Base-by-base conservation (phyloP, 1,140 invertebrate genomes). In the Hestina assimilis region DNA sequence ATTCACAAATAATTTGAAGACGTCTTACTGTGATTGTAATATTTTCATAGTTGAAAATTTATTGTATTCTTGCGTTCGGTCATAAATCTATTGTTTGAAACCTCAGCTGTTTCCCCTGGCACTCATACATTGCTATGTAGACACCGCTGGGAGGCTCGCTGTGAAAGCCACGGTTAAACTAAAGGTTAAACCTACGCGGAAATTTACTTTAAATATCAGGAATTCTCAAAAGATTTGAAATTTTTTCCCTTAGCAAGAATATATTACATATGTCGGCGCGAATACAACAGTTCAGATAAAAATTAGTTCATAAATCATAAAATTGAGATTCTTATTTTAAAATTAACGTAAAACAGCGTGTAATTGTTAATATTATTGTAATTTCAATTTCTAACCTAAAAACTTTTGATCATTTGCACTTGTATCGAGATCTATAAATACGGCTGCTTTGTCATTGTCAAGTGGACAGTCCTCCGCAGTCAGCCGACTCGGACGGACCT, bases 21-120 rank as follows among this genome's bases (percentile, higher is more conserved):
- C 33, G 15, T 38, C 33, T 4, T 17, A 19, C 15, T 23, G 29
- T 11, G 7, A 47, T 47, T 15, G 28, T n/a, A 23, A 47, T 47
- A 33, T 47, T 29, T 47, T 20, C 31, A 31, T 17, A 9, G 29
- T 23, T 46, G 43, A 46, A 46, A n/a, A 46, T 46, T 46, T 40
- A 51, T 51, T 40, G 33, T 51, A 51, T 38, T 38, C 47, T 55
- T 35, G 33, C 42, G 28, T 48, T 23, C 19, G 28, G 55, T 48
- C 61, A 81, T 86, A 86, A 86, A 86, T 83, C 83, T 79, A 52
- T 62, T 72, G 67, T 80, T 77, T 71, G 67, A 59, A 86, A 84
- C 75, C 76, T 83, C 70, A 72, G 74, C 71, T 67, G 72, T 46
- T 61, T 86, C 83, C 83, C 83, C 35, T 48, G 81, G 62, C 75